Evolutionary conservation across 2,113 vertebrate genomes (phyloP).

Genomic region (Uropsilus gracilis): DNA sequence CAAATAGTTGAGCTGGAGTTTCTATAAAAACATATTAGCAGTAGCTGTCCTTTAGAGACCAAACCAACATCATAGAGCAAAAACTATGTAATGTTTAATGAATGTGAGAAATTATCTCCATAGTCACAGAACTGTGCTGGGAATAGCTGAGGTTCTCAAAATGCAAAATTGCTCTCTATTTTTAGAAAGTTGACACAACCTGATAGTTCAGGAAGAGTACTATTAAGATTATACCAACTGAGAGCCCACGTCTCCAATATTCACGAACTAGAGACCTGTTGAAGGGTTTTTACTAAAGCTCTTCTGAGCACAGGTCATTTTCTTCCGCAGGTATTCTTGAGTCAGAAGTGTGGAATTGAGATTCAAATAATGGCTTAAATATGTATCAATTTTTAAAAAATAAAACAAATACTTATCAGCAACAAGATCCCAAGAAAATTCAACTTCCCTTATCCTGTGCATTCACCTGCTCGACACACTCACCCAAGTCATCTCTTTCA

Average conservation of each 20-base stretch:
- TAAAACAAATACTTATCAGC: conserved; percentile 32
- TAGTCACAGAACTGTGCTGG: not conserved
- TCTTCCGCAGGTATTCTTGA: conserved; percentile 37
- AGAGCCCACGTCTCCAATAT: not conserved
- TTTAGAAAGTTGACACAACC: not conserved
- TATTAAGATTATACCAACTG: not conserved
- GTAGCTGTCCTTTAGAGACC: not conserved
- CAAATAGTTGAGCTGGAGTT: conserved; percentile 28
- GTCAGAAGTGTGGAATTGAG: not conserved
- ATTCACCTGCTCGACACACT: not conserved
- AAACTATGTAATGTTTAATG: conserved; percentile 16
- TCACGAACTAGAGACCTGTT: conserved; percentile 20
- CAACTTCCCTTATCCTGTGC: not conserved
- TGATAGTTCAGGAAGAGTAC: not conserved
- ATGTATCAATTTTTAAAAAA: not conserved
- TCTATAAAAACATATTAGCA: not conserved
- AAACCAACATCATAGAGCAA: conserved; percentile 7
- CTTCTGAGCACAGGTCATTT: conserved; percentile 9
- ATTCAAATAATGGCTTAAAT: conserved; percentile 14
- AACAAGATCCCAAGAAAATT: not conserved
- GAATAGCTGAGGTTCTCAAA: conserved; percentile 50
- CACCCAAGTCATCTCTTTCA: not conserved
- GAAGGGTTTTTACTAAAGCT: conserved; percentile 51
- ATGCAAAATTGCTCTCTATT: conserved; percentile 26
- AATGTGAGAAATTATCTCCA: conserved; percentile 30